Evolutionary conservation across 2,113 vertebrate genomes (phyloP).

Genomic region (Labrus mixtus): DNA sequence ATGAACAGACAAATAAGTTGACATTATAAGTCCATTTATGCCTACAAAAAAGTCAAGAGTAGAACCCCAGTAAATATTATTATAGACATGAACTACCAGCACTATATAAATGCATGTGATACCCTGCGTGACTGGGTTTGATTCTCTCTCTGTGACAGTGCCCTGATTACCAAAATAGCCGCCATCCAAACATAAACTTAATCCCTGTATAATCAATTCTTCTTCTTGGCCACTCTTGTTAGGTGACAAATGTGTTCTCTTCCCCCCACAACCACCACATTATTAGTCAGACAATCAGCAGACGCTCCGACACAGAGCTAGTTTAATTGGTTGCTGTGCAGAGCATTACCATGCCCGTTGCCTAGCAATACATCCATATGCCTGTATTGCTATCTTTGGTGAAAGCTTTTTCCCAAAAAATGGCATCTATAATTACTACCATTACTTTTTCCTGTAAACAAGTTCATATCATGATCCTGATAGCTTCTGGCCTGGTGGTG

Average conservation of each 20-base stretch:
- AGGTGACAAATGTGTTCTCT: conserved; percentile 72
- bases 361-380: conserved; percentile 78
- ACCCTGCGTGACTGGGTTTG: not conserved
- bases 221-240: conserved; percentile 64
- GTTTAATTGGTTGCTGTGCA: conserved; percentile 78
- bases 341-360: conserved; percentile 72
- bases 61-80: not conserved
- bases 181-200: conserved; percentile 44
- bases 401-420: conserved; percentile 60
- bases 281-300: conserved; percentile 80
- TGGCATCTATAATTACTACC: conserved; percentile 79
- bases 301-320: conserved; percentile 67
- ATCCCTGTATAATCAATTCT: conserved; percentile 56
- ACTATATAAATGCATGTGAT: not conserved
- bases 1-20: not conserved
- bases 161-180: conserved; percentile 19
- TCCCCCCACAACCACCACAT: conserved; percentile 39
- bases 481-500: conserved; percentile 9
- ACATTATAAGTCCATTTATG: not conserved
- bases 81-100: not conserved
- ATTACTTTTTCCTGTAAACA: conserved; percentile 59
- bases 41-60: not conserved
- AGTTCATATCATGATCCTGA: conserved; percentile 39
- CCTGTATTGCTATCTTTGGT: conserved; percentile 63
- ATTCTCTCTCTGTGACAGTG: not conserved